A percentile compares a stretch with the other conserved stretches of the same genome.
Conservation (phyloP, 2,113 vertebrate species). For the Actenoides lindsayi region DNA sequence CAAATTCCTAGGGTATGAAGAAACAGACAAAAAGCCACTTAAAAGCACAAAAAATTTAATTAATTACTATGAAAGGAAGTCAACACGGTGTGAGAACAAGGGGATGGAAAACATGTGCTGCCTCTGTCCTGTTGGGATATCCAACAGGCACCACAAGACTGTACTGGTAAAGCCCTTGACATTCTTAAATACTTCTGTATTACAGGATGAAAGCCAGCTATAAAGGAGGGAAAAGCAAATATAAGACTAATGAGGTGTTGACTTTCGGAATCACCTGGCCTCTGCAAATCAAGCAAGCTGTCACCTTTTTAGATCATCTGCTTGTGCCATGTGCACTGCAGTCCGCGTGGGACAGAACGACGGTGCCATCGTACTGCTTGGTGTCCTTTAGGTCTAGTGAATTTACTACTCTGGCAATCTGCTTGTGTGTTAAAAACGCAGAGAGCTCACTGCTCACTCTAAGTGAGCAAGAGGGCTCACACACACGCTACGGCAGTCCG, state of each 20-base stretch:
- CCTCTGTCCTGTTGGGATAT: not conserved
- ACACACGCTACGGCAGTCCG: not conserved
- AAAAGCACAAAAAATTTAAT: not conserved
- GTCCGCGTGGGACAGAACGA: not conserved
- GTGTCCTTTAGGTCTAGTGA: not conserved
- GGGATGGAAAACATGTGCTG: not conserved
- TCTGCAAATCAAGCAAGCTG: not conserved
- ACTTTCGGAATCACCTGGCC: not conserved
- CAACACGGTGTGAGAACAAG: accelerated
- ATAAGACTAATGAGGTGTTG: not conserved
- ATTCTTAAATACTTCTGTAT: not conserved
- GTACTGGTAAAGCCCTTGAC: not conserved
- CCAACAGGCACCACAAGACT: not conserved
- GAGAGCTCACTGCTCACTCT: not conserved
- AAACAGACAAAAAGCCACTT: not conserved
- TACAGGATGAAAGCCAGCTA: not conserved
- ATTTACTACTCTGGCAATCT: not conserved
- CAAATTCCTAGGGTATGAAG: not conserved
- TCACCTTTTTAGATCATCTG: not conserved
- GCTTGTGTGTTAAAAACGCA: not conserved
- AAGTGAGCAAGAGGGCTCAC: not conserved
- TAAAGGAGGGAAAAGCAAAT: not conserved
- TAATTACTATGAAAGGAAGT: not conserved
- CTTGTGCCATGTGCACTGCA: not conserved
- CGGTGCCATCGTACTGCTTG: accelerated